Conservation (phyloP, 2,113 vertebrate species). For the Dromiciops gliroides region DNA sequence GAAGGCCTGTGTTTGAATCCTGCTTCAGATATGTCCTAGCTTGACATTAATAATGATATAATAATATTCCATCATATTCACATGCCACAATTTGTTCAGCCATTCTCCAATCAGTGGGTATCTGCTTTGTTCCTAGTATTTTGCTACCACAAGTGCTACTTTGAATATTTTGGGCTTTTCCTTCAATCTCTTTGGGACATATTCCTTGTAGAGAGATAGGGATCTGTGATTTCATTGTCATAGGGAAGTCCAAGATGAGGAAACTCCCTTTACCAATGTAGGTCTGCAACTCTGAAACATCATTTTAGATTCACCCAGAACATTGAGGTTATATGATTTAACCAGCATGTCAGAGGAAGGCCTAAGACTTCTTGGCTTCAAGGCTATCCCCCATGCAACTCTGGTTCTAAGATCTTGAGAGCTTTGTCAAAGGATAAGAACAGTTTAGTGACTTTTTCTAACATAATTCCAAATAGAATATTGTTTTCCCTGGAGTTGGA, state of each 20-base stretch:
- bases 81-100: background rate
- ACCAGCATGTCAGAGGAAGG: background rate
- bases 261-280: background rate
- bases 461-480: background rate
- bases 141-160: background rate
- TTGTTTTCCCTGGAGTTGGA: background rate
- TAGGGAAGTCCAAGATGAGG: background rate
- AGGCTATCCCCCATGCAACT: background rate
- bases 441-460: background rate
- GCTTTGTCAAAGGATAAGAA: background rate
- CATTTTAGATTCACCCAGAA: background rate
- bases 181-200: background rate
- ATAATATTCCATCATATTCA: background rate
- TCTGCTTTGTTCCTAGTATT: background rate
- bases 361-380: background rate
- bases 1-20: too few relatives aligned
- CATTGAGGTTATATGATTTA: background rate
- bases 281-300: too few relatives aligned
- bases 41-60: background rate
- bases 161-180: background rate
- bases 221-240: background rate
- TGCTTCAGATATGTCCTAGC: too few relatives aligned
- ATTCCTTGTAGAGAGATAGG: background rate
- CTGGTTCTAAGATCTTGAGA: conserved; percentile 26
- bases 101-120: background rate